Percentiles rank a stretch among this genome's conserved stretches.
Conservation (phyloP, 1,140 invertebrate genomes). For the Drosophila lini region DNA sequence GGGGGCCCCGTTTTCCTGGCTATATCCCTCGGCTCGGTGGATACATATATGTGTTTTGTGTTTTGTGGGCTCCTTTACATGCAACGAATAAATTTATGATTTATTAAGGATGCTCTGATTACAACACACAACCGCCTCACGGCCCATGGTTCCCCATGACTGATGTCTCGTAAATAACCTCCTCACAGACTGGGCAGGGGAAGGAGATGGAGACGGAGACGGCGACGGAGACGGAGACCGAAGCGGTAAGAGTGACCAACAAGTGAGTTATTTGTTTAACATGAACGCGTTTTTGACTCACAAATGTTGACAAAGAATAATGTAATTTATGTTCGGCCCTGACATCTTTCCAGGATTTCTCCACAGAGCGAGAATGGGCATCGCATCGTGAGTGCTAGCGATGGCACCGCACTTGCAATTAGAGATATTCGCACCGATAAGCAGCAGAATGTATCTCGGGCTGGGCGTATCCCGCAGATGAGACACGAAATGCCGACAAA, state of each 20-base stretch:
- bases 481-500: constrained; percentile 33
- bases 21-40: background rate
- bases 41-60: background rate
- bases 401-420: constrained; percentile 57
- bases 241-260: constrained; percentile 20
- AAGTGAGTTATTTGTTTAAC: constrained; percentile 83
- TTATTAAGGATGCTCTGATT: constrained; percentile 84
- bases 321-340: constrained; percentile 74
- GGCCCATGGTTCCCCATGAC: constrained; percentile 43
- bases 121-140: constrained; percentile 69
- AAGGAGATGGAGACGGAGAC: background rate
- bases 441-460: background rate
- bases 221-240: background rate
- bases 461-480: constrained; percentile 23
- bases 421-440: constrained; percentile 68
- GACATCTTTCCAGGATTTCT: constrained; percentile 54
- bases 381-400: background rate
- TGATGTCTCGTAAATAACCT: constrained; percentile 80
- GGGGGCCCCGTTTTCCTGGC: constrained; percentile 2
- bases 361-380: constrained; percentile 1
- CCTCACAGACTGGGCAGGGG: background rate
- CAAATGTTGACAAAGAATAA: constrained; percentile 83
- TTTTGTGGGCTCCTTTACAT: constrained; percentile 38
- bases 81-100: constrained; percentile 83
- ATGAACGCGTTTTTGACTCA: constrained; percentile 81